A percentile compares a stretch with the other conserved stretches of the same genome.
phyloP scores from a whole-genome alignment of 2,797 vertebrate species.

The Thaleichthys pacificus region DNA sequence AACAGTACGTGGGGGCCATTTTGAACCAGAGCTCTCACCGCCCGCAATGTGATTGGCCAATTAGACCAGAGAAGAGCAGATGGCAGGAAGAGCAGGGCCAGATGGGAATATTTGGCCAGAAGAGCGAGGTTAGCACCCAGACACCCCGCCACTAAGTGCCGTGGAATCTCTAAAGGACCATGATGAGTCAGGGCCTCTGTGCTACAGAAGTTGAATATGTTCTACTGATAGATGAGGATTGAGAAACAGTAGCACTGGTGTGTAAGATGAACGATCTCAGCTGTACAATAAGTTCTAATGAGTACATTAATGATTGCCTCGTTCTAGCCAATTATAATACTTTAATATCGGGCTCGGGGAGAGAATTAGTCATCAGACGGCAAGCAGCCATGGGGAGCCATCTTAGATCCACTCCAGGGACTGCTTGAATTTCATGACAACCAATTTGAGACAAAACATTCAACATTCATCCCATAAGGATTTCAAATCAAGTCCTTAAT shows the following conservation, averaged over 20 bases:
- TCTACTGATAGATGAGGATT: slow-evolving; percentile 26
- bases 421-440: slow-evolving; percentile 50
- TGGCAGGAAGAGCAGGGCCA: slow-evolving; percentile 54
- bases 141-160: slow-evolving; percentile 51
- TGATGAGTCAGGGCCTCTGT: slow-evolving; percentile 45
- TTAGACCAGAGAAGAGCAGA: slow-evolving; percentile 52
- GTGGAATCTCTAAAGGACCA: slow-evolving; percentile 51
- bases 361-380: slow-evolving; percentile 60
- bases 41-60: slow-evolving; percentile 44
- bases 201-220: slow-evolving; percentile 39
- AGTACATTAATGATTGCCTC: slow-evolving; percentile 58
- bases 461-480: slow-evolving; percentile 46
- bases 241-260: slow-evolving; percentile 42
- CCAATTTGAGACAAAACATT: slow-evolving; percentile 43
- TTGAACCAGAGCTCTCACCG: slow-evolving; percentile 49
- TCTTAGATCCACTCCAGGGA: slow-evolving; percentile 41
- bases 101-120: slow-evolving; percentile 59
- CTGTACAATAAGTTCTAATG: slow-evolving; percentile 53
- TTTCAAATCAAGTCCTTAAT: slow-evolving; percentile 37
- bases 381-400: slow-evolving; percentile 37
- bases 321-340: slow-evolving; percentile 51
- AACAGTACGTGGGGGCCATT: slow-evolving; percentile 34
- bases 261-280: slow-evolving; percentile 35
- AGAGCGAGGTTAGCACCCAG: slow-evolving; percentile 45
- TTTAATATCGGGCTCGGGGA: slow-evolving; percentile 48